Percentiles rank a stretch among this genome's conserved stretches.
Conservation (phyloP, 2,888 invertebrate species). For the Spialia ferax region DNA sequence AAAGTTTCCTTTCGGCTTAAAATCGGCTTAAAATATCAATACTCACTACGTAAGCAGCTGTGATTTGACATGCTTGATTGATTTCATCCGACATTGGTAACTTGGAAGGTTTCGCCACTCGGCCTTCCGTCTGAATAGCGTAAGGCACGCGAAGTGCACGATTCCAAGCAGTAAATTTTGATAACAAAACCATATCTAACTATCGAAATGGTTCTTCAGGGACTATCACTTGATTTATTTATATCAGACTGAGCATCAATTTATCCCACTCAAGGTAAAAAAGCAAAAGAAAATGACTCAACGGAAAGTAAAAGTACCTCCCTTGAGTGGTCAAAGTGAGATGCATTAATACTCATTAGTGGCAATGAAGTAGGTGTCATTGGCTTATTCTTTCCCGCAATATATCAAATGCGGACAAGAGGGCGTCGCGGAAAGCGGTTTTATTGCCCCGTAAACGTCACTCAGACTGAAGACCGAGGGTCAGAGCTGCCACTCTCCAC, state of each 20-base stretch:
- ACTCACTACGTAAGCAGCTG: slow-evolving; percentile 20
- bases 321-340: background rate
- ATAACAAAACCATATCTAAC: background rate
- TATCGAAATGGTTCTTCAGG: background rate
- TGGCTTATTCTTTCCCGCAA: too few species aligned
- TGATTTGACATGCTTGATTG: slow-evolving; percentile 48
- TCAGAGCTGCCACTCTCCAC: too few species aligned
- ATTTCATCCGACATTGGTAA: slow-evolving; percentile 62
- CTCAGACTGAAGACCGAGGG: too few species aligned
- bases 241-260: background rate
- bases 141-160: slow-evolving; percentile 44
- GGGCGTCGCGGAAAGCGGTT: too few species aligned
- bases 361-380: too few species aligned
- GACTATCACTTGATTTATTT: background rate
- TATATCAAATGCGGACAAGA: too few species aligned
- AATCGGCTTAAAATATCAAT: background rate
- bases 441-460: too few species aligned
- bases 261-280: too few species aligned
- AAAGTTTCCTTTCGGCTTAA: too few species aligned
- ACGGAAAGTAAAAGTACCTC: background rate
- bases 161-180: background rate
- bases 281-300: too few species aligned
- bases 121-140: slow-evolving; percentile 54
- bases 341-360: too few species aligned
- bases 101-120: slow-evolving; percentile 59